Evolutionary conservation across 2,113 vertebrate genomes (phyloP).

Genomic region (Callorhinus ursinus): DNA sequence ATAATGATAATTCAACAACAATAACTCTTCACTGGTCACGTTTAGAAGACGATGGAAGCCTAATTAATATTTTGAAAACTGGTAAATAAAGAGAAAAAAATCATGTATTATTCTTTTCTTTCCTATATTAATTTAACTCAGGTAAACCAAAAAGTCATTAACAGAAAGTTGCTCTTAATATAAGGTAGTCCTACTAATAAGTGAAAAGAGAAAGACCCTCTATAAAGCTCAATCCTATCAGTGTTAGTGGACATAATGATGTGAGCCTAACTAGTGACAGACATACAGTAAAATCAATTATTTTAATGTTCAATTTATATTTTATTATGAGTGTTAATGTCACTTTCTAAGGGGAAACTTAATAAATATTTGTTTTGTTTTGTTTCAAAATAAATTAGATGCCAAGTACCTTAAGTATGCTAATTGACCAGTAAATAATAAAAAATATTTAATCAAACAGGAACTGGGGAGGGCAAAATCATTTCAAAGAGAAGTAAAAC

Average conservation of each 20-base stretch:
- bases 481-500: not conserved
- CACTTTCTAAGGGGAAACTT: conserved; percentile 31
- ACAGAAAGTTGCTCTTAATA: not conserved
- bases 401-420: not conserved
- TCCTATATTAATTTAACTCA: not conserved
- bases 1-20: not conserved
- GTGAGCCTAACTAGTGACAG: not conserved
- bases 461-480: not conserved
- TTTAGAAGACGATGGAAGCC: not conserved
- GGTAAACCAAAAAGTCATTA: not conserved
- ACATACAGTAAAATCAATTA: not conserved
- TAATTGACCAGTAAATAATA: not conserved
- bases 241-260: not conserved
- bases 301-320: conserved; percentile 13
- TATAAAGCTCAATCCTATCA: not conserved
- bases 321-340: not conserved
- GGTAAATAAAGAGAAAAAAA: not conserved
- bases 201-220: not conserved
- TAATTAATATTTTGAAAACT: not conserved
- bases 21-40: not conserved
- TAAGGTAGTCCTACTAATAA: not conserved
- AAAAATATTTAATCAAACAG: conserved; percentile 8
- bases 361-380: not conserved
- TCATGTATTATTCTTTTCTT: not conserved
- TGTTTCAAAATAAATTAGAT: conserved; percentile 36